Evolutionary conservation across 1,140 invertebrate genomes (phyloP).

Genomic region (Drosophila kohkoa): DNA sequence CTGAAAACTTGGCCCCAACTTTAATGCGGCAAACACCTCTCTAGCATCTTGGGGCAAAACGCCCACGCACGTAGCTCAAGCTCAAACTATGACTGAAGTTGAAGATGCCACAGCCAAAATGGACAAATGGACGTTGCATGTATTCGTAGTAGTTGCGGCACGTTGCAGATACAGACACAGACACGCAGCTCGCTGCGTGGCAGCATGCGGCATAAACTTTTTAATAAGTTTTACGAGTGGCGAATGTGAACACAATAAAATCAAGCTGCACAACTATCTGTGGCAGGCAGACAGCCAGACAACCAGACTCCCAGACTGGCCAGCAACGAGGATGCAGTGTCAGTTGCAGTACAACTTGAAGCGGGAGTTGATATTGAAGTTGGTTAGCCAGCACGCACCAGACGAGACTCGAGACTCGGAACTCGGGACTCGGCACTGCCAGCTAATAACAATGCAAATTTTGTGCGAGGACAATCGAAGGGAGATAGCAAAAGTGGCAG

Average conservation of each 20-base stretch:
- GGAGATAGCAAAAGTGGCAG: slow-evolving; percentile 1
- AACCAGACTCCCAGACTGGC: slow-evolving; percentile 3
- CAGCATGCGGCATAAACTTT: slow-evolving; percentile 75
- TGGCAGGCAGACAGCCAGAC: slow-evolving; percentile 17
- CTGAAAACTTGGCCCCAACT: slow-evolving; percentile 50
- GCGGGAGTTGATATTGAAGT: slow-evolving; percentile 27
- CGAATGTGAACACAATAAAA: slow-evolving; percentile 80
- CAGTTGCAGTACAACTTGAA: slow-evolving; percentile 16
- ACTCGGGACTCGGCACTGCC: slow-evolving; percentile 26
- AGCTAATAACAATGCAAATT: slow-evolving; percentile 84
- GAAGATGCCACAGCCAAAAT: neutral
- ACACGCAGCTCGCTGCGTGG: slow-evolving; percentile 55
- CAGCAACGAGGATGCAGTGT: slow-evolving; percentile 41
- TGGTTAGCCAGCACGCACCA: slow-evolving; percentile 39
- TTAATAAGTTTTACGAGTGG: slow-evolving; percentile 83
- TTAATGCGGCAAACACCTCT: slow-evolving; percentile 45
- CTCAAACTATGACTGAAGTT: slow-evolving; percentile 6
- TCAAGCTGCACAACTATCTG: slow-evolving; percentile 72
- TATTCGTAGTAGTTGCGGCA: neutral
- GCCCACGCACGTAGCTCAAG: slow-evolving; percentile 60
- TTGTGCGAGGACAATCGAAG: slow-evolving; percentile 22
- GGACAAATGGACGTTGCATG: slow-evolving; percentile 31
- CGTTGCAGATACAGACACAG: slow-evolving; percentile 39
- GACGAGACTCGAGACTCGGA: slow-evolving; percentile 25
- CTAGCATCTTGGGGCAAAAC: neutral